These are phyloP conservation scores for Sipunculus nudus DNA, from an alignment of 2,888 invertebrate genomes.

Conservation along the genomic window DNA sequence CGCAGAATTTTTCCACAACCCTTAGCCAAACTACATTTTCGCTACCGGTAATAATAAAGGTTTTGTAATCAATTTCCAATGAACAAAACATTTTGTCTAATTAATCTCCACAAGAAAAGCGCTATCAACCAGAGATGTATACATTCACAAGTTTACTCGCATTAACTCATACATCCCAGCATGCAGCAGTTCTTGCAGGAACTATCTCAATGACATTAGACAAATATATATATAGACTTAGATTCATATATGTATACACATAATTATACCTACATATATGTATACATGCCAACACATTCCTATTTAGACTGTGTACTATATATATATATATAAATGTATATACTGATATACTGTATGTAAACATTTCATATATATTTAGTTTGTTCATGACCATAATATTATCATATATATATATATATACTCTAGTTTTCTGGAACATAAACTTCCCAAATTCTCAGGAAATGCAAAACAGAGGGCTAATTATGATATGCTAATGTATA, in stretches of 20 bases:
- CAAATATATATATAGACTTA: slow-evolving; percentile 9
- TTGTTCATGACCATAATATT: no score
- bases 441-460: background rate
- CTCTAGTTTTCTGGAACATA: background rate
- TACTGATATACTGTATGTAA: slow-evolving; percentile 13
- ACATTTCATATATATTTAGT: no score
- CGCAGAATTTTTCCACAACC: no score
- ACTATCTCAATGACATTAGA: no score
- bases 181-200: no score
- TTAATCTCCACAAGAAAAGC: no score
- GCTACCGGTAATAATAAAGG: no score
- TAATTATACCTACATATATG: slow-evolving; percentile 3
- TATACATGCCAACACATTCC: slow-evolving; percentile 1
- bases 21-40: no score
- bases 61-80: no score
- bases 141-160: background rate
- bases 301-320: slow-evolving; percentile 4
- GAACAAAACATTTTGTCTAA: no score
- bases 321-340: slow-evolving; percentile 13
- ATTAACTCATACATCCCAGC: slow-evolving; percentile 4
- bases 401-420: slow-evolving; percentile 5
- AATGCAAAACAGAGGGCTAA: no score
- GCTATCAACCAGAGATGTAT: background rate
- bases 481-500: no score
- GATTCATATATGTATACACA: slow-evolving; percentile 5